Evolutionary conservation across 53 echinoderm and acorn worm genomes (phyloP).

Genomic region (Echinometra lucunter): DNA sequence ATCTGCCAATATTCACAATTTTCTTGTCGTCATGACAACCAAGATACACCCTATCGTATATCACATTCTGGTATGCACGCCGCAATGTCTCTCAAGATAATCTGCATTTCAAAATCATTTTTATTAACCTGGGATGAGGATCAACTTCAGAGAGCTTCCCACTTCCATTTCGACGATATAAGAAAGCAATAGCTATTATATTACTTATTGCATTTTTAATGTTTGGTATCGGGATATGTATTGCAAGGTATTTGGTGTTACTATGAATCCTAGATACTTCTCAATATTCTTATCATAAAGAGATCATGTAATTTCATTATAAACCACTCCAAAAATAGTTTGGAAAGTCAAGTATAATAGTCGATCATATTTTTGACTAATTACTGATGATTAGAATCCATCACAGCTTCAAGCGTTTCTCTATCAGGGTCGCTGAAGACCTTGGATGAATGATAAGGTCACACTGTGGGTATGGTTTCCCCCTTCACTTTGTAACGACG

Average conservation of each 20-base stretch:
- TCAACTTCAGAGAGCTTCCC: no score
- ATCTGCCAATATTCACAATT: slow-evolving; percentile 28
- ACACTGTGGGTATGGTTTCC: neutral
- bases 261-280: no score
- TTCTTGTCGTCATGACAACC: slow-evolving; percentile 5
- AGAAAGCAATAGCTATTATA: no score
- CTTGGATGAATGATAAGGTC: neutral
- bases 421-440: no score
- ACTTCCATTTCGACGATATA: neutral
- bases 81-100: neutral
- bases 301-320: no score
- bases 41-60: neutral
- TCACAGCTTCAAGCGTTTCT: neutral
- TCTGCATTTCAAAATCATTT: slow-evolving; percentile 10
- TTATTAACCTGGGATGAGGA: neutral
- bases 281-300: no score
- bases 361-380: no score
- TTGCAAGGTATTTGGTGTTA: no score
- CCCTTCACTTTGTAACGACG: neutral
- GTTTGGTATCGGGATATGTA: no score
- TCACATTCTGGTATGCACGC: neutral
- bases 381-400: neutral
- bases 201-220: no score
- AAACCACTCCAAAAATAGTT: no score
- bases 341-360: no score